A percentile compares a stretch with the other conserved stretches of the same genome.
Evolutionary conservation across 2,113 vertebrate genomes (phyloP).

Genomic region (Emydocephalus ijimae): DNA sequence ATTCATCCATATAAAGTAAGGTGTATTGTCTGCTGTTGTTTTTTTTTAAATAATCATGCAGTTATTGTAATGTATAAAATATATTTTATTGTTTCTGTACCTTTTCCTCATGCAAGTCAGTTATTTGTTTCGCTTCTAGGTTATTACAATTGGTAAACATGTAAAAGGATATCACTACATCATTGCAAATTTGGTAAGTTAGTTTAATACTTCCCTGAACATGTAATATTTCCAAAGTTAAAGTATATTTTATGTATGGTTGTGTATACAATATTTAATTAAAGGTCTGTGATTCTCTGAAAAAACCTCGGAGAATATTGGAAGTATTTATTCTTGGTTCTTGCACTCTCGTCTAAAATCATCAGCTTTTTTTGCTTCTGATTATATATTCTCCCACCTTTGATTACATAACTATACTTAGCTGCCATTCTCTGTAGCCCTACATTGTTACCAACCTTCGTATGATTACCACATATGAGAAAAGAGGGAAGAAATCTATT

Average conservation of each 20-base stretch:
- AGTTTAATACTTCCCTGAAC: conserved; percentile 30
- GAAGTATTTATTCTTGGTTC: background rate
- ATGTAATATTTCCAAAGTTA: background rate
- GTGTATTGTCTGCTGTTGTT: background rate
- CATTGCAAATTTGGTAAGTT: conserved; percentile 95
- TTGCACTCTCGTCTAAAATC: background rate
- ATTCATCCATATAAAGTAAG: background rate
- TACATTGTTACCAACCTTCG: background rate
- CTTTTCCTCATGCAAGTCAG: background rate
- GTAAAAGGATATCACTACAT: conserved; percentile 99
- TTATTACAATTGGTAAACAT: conserved; percentile 97
- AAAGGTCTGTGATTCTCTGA: background rate
- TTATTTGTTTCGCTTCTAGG: conserved; percentile 69
- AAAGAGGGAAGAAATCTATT: background rate
- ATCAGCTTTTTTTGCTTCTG: background rate
- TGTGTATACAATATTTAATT: conserved; percentile 6
- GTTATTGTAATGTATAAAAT: background rate
- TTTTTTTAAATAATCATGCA: background rate
- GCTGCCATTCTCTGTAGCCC: background rate
- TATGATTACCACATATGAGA: background rate
- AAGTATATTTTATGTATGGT: background rate
- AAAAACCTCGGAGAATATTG: background rate
- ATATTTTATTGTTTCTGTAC: background rate
- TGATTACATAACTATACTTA: background rate
- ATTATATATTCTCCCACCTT: background rate